Conservation (phyloP, 64 coral and sea anemone species). For the Pachyseris speciosa region DNA sequence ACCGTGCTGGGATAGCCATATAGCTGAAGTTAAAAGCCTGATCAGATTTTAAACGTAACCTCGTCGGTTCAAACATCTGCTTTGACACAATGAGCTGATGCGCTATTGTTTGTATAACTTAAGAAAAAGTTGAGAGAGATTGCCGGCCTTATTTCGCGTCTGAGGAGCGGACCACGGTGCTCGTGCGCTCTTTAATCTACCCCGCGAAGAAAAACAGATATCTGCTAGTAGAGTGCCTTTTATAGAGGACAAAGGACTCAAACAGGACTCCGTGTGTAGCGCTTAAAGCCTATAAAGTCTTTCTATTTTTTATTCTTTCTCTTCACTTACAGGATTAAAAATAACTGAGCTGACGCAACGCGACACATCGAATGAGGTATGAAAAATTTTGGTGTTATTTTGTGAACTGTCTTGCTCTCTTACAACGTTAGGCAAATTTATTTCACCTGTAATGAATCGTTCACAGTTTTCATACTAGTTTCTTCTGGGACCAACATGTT, state of each 20-base stretch:
- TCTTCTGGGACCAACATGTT: background rate
- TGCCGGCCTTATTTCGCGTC: background rate
- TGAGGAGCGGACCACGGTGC: background rate
- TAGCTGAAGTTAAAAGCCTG: background rate
- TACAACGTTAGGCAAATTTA: no score
- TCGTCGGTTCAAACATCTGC: conserved; percentile 11
- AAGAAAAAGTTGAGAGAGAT: background rate
- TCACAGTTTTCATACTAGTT: background rate
- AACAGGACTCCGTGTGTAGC: no score
- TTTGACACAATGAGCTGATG: background rate
- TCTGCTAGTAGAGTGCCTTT: background rate
- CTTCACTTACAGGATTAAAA: no score
- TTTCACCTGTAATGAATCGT: no score
- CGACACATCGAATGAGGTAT: no score
- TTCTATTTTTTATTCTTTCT: no score
- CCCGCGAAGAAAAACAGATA: background rate
- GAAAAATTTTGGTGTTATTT: no score
- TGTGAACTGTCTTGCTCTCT: no score
- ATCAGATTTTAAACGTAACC: background rate
- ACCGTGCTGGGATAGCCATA: background rate
- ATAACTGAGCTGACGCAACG: no score
- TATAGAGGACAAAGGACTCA: no score
- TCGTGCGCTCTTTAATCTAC: background rate
- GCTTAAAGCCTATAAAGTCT: no score
- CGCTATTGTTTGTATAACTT: conserved; percentile 21